Evolutionary conservation across 2,888 invertebrate genomes (phyloP).

Genomic region (Petrophora chlorosata): DNA sequence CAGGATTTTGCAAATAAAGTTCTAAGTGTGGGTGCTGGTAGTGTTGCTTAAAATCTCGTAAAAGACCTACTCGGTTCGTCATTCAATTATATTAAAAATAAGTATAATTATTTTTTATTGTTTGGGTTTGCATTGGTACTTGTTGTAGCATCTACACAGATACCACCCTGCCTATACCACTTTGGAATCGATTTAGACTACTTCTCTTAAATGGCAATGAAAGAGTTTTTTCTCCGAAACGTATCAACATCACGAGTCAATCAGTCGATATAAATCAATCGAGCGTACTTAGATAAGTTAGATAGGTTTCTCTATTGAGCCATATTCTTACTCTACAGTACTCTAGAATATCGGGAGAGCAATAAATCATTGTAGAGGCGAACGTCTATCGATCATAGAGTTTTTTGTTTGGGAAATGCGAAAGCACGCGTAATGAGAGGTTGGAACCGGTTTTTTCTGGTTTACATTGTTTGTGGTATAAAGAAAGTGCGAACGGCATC

Average conservation of each 20-base stretch:
- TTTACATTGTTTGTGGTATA: constrained; percentile 8
- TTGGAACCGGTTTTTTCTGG: constrained; percentile 37
- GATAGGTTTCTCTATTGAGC: constrained; percentile 10
- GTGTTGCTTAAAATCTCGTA: no score
- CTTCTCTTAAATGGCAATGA: background rate
- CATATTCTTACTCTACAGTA: background rate
- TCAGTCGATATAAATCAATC: constrained; percentile 3
- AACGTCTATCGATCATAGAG: constrained; percentile 40
- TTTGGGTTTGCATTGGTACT: no score
- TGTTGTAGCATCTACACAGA: no score
- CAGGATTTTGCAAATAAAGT: no score
- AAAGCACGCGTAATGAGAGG: constrained; percentile 39
- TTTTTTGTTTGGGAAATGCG: constrained; percentile 44
- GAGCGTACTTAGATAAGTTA: constrained; percentile 2
- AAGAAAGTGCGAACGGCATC: background rate
- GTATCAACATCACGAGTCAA: background rate
- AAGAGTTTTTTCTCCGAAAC: background rate
- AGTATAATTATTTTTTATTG: no score
- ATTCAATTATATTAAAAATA: no score
- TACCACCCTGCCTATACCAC: background rate
- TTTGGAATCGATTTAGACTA: background rate
- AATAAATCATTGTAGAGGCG: constrained; percentile 42
- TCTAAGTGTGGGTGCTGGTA: no score
- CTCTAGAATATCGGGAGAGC: constrained; percentile 2
- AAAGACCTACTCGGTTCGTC: no score